Base-by-base conservation (phyloP, 2,113 vertebrate species). In the Halcyon senegalensis region DNA sequence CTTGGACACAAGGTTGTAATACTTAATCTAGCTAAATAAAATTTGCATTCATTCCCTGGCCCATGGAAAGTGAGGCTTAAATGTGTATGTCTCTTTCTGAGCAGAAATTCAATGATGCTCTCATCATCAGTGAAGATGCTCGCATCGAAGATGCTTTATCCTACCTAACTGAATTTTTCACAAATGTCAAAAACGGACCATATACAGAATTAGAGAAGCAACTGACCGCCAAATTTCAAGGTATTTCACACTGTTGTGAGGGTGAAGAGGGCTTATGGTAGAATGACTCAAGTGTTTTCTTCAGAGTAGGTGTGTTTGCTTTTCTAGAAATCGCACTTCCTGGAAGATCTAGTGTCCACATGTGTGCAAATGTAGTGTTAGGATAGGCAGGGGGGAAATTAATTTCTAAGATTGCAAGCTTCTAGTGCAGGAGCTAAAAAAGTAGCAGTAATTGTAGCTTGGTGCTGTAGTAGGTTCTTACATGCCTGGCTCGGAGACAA, bases 51-150 rank as follows among this genome's bases (percentile, higher is more conserved):
- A 35, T 48, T 27, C 15, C 13, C 1, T 6, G 1, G n/a, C 13
- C 37, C 4, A 1, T 7, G 6, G 58, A 53, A 89, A 50, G 44
- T 27, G 35, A 63, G 9, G 16, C 4, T 53, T 72, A 58, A 67
- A 33, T 56, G 7, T 30, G 3, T 35, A 8, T 75, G 17, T 86
- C 12, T 92, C 64, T 73, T 90, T 87, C 77, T 70, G 33, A 90
- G 94, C 95, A 99, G 98, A 99, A 98, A 96, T 98, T 98, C 70
- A 99, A 98, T 0, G 97, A 98, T 18, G 95, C 98, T 59, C 96
- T 99, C 77, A 98, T 98, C 72, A 98, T 98, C 90, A 98, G 89
- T 55, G 98, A 98, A 64, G 98, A 98, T 21, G 98, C 98, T 2
- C 92, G 97, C 53, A 96, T 97, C 0, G 96, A 98, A 92, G 98